These are phyloP conservation scores for Odontamblyopus rebecca DNA, from an alignment of 2,797 vertebrate genomes.

Conservation along the genomic window DNA sequence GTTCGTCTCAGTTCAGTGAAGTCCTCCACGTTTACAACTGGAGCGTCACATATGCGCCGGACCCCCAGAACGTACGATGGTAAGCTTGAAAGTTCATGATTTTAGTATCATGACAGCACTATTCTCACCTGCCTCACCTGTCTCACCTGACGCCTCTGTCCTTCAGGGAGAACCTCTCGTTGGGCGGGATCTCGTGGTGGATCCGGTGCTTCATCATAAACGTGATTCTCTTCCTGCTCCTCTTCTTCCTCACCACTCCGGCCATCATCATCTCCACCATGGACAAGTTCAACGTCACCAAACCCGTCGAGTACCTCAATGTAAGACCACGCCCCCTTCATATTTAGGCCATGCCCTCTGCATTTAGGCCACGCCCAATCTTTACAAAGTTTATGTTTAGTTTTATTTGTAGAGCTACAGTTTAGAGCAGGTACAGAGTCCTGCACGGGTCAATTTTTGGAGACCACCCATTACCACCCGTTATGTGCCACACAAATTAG, in stretches of 20 bases:
- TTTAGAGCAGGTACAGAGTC: too few relatives aligned
- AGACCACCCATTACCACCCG: too few relatives aligned
- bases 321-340: conserved; percentile 74
- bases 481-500: too few relatives aligned
- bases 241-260: conserved; percentile 97
- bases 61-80: conserved; percentile 98
- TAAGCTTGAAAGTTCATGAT: conserved; percentile 41
- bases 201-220: conserved; percentile 96
- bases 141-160: not conserved
- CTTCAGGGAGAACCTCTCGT: conserved; percentile 90
- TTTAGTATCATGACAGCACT: too few relatives aligned
- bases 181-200: conserved; percentile 95
- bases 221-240: conserved; percentile 91
- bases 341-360: too few relatives aligned
- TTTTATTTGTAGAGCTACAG: too few relatives aligned
- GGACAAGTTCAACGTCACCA: conserved; percentile 99
- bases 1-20: conserved; percentile 88
- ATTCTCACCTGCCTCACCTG: not conserved
- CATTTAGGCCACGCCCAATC: too few relatives aligned
- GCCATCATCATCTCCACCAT: conserved; percentile 98
- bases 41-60: conserved; percentile 91
- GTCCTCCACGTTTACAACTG: conserved; percentile 89
- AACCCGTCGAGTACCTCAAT: conserved; percentile 94
- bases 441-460: too few relatives aligned
- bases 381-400: too few relatives aligned